Evolutionary conservation across 23 tunicate genomes (phyloP).

Genomic region (Halocynthia roretzi): DNA sequence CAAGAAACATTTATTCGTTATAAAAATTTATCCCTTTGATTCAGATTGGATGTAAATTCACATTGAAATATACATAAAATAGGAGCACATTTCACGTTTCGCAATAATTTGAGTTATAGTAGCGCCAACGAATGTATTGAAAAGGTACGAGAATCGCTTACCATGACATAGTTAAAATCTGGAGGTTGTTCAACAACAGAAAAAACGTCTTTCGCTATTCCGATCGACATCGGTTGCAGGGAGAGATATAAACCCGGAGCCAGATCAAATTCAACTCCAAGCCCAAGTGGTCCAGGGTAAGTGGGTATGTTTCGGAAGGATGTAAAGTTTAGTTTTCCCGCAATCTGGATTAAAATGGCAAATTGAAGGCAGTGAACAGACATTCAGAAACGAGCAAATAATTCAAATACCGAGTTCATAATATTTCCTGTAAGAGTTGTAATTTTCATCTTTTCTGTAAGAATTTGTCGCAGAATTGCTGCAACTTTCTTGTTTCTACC

Average conservation of each 20-base stretch:
- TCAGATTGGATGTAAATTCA: no score
- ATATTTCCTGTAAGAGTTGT: constrained; percentile 34
- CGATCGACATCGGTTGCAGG: constrained; percentile 24
- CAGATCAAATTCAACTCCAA: constrained; percentile 14
- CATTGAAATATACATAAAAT: no score
- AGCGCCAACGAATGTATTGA: no score
- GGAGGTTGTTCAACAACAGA: constrained; percentile 57
- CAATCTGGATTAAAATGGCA: constrained; percentile 7
- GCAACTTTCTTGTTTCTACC: constrained; percentile 34
- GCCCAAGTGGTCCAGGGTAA: constrained; percentile 18
- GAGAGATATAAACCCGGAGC: not conserved
- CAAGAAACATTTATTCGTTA: no score
- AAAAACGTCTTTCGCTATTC: constrained; percentile 38
- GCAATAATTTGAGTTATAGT: no score
- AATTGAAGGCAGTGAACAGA: not conserved
- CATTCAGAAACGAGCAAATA: no score
- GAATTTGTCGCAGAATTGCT: constrained; percentile 20
- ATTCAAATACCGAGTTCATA: constrained; percentile 27
- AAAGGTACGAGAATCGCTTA: no score
- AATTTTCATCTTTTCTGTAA: constrained; percentile 43
- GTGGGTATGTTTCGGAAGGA: constrained; percentile 8
- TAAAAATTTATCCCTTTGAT: no score
- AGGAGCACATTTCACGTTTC: no score
- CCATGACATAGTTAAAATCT: not conserved
- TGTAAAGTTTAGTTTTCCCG: constrained; percentile 15